Evolutionary conservation across 2,888 invertebrate species (phyloP).

Genomic region (Sussaba pulchella): DNA sequence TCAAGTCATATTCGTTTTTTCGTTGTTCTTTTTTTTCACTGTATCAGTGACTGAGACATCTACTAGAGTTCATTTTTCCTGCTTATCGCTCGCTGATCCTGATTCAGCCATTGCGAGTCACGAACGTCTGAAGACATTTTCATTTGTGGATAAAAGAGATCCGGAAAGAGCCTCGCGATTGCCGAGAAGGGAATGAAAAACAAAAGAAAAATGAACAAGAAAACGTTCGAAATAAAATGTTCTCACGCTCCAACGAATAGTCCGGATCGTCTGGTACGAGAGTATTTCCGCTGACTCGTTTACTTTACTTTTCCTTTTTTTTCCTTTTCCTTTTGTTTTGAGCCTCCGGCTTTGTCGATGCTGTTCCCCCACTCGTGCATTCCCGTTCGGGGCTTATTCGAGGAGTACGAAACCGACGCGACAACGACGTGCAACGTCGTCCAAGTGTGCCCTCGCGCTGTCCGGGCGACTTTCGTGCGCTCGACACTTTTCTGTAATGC

Average conservation of each 20-base stretch:
- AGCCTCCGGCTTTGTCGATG: background rate
- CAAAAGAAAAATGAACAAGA: background rate
- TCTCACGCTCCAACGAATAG: conserved; percentile 44
- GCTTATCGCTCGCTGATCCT: background rate
- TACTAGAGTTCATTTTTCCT: background rate
- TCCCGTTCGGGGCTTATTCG: conserved; percentile 20
- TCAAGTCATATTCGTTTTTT: too few relatives aligned
- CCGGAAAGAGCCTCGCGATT: background rate
- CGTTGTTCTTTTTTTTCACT: too few relatives aligned
- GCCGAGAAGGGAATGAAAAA: background rate
- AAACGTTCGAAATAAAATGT: conserved; percentile 47
- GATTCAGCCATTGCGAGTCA: background rate
- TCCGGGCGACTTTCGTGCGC: background rate
- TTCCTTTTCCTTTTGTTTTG: conserved; percentile 19
- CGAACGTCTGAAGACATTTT: conserved; percentile 45
- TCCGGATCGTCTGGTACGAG: background rate
- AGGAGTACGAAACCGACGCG: conserved; percentile 22
- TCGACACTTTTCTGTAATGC: conserved; percentile 13
- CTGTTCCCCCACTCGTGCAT: background rate
- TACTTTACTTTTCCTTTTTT: conserved; percentile 36
- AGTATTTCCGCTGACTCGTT: conserved; percentile 56
- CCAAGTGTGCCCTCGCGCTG: background rate
- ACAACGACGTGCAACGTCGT: conserved; percentile 23
- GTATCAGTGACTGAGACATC: background rate
- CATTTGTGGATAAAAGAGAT: conserved; percentile 53